phyloP scores from a whole-genome alignment of 2,888 invertebrate species.

The Pinctada fucata region DNA sequence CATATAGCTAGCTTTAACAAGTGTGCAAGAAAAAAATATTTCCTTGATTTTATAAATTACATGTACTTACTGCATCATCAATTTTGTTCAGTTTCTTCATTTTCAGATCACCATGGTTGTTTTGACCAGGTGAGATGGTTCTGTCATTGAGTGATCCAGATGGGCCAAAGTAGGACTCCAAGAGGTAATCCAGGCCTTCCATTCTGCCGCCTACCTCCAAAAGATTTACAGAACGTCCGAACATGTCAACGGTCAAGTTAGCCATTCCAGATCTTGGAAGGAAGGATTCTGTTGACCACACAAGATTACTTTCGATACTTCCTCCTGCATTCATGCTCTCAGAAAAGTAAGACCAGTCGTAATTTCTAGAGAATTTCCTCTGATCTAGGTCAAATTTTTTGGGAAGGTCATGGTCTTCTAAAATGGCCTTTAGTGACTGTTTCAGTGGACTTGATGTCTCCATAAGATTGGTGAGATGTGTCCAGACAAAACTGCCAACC shows the following conservation, averaged over 20 bases:
- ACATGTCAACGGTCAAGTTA: constrained; percentile 76
- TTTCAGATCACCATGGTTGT: constrained; percentile 71
- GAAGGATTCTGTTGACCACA: constrained; percentile 75
- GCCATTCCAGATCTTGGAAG: constrained; percentile 74
- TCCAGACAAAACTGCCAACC: constrained; percentile 97
- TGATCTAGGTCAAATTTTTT: constrained; percentile 91
- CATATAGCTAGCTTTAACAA: no score
- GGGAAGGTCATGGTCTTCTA: constrained; percentile 87
- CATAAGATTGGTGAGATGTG: constrained; percentile 91
- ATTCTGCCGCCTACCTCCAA: constrained; percentile 88
- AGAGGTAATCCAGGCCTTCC: constrained; percentile 91
- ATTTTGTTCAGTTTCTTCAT: constrained; percentile 57
- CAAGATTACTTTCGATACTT: constrained; percentile 71
- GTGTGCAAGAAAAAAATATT: no score
- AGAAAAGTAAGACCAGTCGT: constrained; percentile 87
- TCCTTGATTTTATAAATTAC: background rate
- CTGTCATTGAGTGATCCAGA: constrained; percentile 76
- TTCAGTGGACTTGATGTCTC: constrained; percentile 90
- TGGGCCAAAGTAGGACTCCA: constrained; percentile 90
- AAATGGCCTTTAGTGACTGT: constrained; percentile 89
- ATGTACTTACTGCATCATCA: constrained; percentile 54
- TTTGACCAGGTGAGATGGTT: constrained; percentile 28
- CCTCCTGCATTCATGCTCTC: constrained; percentile 86
- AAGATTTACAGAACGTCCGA: constrained; percentile 91
- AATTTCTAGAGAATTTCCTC: constrained; percentile 93